Base-by-base conservation (phyloP, 2,888 invertebrate genomes). In the Clostera curtula region DNA sequence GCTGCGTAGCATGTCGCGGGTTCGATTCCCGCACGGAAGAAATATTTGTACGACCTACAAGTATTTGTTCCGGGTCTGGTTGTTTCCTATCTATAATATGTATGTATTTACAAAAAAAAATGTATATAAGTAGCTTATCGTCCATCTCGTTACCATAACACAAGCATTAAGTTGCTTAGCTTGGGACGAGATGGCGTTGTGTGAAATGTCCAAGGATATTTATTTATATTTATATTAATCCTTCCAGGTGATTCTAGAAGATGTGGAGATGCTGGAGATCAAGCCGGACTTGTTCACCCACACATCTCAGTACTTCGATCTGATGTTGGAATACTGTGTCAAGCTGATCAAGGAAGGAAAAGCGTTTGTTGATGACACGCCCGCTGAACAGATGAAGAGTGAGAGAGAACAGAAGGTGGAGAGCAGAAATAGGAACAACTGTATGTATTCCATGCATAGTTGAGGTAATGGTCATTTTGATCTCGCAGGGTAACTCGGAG, bases 281-380 rank as follows among this genome's bases (percentile, higher is more conserved):
- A 93, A 95, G 56, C 96, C 96, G 0, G 96, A 99, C 68, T 63
- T 88, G 25, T 97, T 96, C 68, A 95, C 97, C 0, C 95, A 96
- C 69, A 97, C 98, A 0, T 99, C 98, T 0, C 94, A 98, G 66
- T 94, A 98, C 74, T 99, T 99, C 70, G 98, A 98, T 56, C 69
- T 91, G 32, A 93, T 99, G 91, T 63, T 96, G 33, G 85, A 89
- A 8, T 91, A 91, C 57, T 98, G 98, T 64, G 96, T 95, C 60
- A 88, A 92, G 62, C 76, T 99, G 46, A 83, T 99, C 19, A 91
- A 89, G 44, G 90, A 93, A 19, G 91, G 93, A n/a, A 94, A 93
- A 53, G 98, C 98, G 0, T 99, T 95, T 65, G 97, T 95, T 0
- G 99, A 99, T 63, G 93, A 99, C 68, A 99, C 99, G 0, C 94